Evolutionary conservation across 2,113 vertebrate species (phyloP), one percentile per base, ranked within the genome.

Genomic region (Actenoides hombroni): DNA sequence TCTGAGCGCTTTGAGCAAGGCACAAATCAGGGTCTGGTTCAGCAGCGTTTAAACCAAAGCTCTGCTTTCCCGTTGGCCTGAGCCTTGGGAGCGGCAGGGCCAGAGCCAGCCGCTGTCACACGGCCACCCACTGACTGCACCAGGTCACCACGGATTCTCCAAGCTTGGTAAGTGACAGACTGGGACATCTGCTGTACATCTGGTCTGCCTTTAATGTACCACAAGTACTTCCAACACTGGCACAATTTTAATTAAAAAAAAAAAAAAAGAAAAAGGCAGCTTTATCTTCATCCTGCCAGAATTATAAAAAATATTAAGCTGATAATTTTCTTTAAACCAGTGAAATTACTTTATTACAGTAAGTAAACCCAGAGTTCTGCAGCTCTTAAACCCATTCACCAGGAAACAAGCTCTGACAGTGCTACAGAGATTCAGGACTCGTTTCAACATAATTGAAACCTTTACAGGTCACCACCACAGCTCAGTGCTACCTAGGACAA

Each of bases 71-170:
- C 13, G 29, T 1, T 70, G 93, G 59, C 59, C 37, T 24, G 42
- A 76, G 63, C 57, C 46, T 20, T 0, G 37, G 44, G 7, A 65
- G 29, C 1, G 0, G 10, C 0, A 2, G 2, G 5, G 78, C 20
- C 59, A 35, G 56, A 0, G 3, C 46, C 53, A 91, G 77, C 42
- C 78, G n/a, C 64, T 49, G 40, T 40, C 76, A 29, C 5, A 0
- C 33, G 69, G 82, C 76, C 82, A 46, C 49, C 31, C 44, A 51
- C 13, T 2, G 0, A 84, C n/a, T 39, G 40, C 81, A 29, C 28
- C 48, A 80, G 85, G 92, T 74, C 92, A 92, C n/a, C 75, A 42
- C 0, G 8, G 54, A 31, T 11, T 14, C 80, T 54, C 42, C 0
- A 1, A 37, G 70, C 56, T 57, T 5, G 0, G 12, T 5, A 44